Conservation (phyloP, 2,888 invertebrate species). For the Anagyrus pseudococci region DNA sequence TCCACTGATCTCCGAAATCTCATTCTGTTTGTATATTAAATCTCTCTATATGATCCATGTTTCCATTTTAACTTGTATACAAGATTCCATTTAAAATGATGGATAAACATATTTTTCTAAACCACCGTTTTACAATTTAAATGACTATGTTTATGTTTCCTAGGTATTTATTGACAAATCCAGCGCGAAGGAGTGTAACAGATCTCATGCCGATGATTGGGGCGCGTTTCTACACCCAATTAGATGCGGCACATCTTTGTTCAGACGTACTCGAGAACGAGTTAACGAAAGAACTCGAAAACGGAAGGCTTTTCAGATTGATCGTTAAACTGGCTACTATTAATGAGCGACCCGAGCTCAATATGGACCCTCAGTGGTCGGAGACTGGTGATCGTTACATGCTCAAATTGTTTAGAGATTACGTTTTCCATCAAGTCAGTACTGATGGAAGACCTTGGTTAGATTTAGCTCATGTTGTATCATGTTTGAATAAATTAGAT, state of each 20-base stretch:
- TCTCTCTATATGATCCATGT: too few species aligned
- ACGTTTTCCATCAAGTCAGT: conserved; percentile 94
- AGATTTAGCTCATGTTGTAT: conserved; percentile 93
- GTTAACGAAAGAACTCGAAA: conserved; percentile 91
- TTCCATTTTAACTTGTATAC: conserved; percentile 21
- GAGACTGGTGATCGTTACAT: conserved; percentile 99
- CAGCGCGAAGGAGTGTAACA: conserved; percentile 79
- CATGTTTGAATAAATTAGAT: conserved; percentile 92
- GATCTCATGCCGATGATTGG: conserved; percentile 99
- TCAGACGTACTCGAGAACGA: conserved; percentile 91
- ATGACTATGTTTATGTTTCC: conserved; percentile 39
- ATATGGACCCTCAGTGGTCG: conserved; percentile 93
- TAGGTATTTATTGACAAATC: conserved; percentile 78
- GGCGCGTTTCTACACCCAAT: conserved; percentile 94
- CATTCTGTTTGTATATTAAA: conserved; percentile 74
- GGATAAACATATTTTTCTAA: too few species aligned
- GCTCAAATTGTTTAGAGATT: conserved; percentile 97
- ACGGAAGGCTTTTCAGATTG: conserved; percentile 89
- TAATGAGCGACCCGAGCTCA: conserved; percentile 95
- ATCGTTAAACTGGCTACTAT: conserved; percentile 92
- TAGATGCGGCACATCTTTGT: conserved; percentile 87
- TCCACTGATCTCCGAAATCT: conserved; percentile 94
- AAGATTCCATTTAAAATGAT: conserved; percentile 8
- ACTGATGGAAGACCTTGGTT: conserved; percentile 94
- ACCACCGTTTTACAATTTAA: too few species aligned